Evolutionary conservation across 2,888 invertebrate species (phyloP), one percentile per base, ranked within the genome.

Genomic region (Molanna angustata): DNA sequence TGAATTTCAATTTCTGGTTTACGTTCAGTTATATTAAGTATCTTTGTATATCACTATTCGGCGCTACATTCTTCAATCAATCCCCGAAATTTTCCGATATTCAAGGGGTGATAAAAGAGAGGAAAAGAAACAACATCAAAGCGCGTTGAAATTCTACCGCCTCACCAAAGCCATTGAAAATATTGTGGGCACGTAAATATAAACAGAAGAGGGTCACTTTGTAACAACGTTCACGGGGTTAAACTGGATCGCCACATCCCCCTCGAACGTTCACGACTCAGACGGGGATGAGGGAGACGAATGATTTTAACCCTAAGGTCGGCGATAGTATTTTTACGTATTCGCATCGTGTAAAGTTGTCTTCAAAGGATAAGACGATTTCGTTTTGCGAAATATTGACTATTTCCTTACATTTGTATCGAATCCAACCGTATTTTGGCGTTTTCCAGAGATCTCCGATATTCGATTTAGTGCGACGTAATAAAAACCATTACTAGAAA

Each of bases 301-400:
- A 27, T 7, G 27, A 27, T 27, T 27, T 11, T 27, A 4, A 27
- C 27, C 6, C 11, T 27, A 7, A 7, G 4, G 11, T 11, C 27
- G 11, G 27, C 11, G 27, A n/a, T n/a, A 46, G 37, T 46, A 20
- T 46, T 51, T 51, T 55, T 55, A 55, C 55, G 48, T 55, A 55
- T 55, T 51, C 55, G 48, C n/a, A 43, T 44, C 51, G 43, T 48
- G 55, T 42, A 35, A 46, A 20, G 39, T 45, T 51, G 49, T 45
- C 42, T 49, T 55, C 51, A 51, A 55, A 50, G 48, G 47, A 46
- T 35, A 33, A 46, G 35, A 21, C 46, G 46, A 46, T 46, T 46
- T 46, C 19, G 18, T 18, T 20, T 46, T 35, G 16, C 37, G 22
- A 46, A 46, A 46, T 46, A 46, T 46, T 20, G 22, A 46, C 19